Base-by-base conservation (phyloP, 2,113 vertebrate genomes). In the Cephalopholis sonnerati region DNA sequence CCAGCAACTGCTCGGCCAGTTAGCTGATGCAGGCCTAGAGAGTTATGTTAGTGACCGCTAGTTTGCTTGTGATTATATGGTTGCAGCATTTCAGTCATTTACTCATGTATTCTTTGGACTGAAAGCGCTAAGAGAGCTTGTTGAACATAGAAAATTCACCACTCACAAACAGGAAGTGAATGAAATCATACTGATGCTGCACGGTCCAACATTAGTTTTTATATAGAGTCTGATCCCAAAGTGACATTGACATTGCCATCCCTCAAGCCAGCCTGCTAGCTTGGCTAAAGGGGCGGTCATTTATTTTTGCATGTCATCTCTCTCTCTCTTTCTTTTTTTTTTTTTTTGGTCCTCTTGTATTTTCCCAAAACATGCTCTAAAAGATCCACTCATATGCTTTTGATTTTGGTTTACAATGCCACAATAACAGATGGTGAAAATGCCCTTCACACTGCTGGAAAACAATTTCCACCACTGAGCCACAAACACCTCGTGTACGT, bases 361-460 rank as follows among this genome's bases (percentile, higher is more conserved):
- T 48, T 46, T 39, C 22, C 36, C 1, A 70, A 53, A 65, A 46
- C 25, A 44, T 20, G 20, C 48, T 46, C 7, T 9, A 25, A 61
- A 32, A 54, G 15, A 36, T 48, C 11, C 5, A 3, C 22, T 58
- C 9, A 18, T 32, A 27, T 53, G 11, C 48, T 53, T 78, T 61
- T 3, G 36, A 25, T 76, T 80, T 74, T 74, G 32, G 29, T 79
- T 39, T 62, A 44, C 24, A 63, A 41, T 73, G 39, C 32, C 68
- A 78, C 69, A 66, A 61, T 36, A 67, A 70, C 79, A 76, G 48
- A 78, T 74, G 74, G 74, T 44, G 18, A 75, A 62, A 79, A 71
- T 75, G 24, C 67, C 68, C 57, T 68, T 87, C 66, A 73, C 80
- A 59, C 22, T n/a, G 41, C 41, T 55, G 32, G 67, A 81, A 81